Conservation (phyloP, 2,797 vertebrate genomes). For the Chelmon rostratus region DNA sequence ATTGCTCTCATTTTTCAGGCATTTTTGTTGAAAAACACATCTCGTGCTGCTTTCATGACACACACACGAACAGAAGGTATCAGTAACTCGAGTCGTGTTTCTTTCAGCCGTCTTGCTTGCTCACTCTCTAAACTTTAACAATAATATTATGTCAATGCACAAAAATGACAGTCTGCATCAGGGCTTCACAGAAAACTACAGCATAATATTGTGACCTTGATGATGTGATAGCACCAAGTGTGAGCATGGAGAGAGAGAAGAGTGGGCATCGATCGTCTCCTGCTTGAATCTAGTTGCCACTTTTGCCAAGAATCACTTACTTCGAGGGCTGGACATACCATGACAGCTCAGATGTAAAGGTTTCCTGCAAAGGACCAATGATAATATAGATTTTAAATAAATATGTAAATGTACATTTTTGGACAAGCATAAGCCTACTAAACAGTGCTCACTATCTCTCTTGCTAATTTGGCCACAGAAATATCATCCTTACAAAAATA, state of each 20-base stretch:
- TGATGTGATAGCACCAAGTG: too few relatives aligned
- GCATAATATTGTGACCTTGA: not conserved
- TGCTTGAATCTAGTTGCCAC: slow-evolving; percentile 13
- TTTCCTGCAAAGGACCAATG: not conserved
- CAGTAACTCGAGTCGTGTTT: not conserved
- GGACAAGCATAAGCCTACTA: too few relatives aligned
- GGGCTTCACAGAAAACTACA: not conserved
- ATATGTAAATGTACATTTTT: too few relatives aligned
- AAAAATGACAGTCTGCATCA: not conserved
- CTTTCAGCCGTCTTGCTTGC: not conserved
- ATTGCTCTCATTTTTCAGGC: not conserved
- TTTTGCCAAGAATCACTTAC: not conserved
- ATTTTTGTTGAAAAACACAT: not conserved
- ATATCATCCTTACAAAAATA: not conserved
- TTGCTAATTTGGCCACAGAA: not conserved
- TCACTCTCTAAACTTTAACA: not conserved
- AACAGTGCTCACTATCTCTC: too few relatives aligned
- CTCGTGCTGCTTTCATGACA: not conserved
- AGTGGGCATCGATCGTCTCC: not conserved
- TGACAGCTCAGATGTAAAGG: not conserved
- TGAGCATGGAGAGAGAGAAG: too few relatives aligned
- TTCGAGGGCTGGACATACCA: not conserved
- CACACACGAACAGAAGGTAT: not conserved
- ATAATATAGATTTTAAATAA: not conserved
- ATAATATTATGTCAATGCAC: not conserved